Conservation (phyloP, 2,113 vertebrate species). For the Phocoena sinus region DNA sequence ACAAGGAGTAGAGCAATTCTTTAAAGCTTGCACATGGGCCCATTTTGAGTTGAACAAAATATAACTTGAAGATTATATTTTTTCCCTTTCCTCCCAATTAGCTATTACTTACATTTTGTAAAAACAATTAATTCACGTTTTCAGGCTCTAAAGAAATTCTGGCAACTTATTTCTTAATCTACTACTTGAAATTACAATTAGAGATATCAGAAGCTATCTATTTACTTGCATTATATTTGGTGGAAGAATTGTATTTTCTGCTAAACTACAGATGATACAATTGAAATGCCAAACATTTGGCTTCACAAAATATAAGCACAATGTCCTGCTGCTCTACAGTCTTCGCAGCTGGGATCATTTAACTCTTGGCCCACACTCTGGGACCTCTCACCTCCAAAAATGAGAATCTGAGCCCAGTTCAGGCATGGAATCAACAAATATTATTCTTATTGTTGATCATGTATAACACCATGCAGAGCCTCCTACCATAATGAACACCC, state of each 20-base stretch:
- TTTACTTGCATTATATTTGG: background rate
- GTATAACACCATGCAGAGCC: background rate
- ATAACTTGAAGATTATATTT: background rate
- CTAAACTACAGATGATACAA: background rate
- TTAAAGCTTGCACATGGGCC: background rate
- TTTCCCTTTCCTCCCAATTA: background rate
- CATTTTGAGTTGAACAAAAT: background rate
- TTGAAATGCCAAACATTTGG: background rate
- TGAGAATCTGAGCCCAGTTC: too few species aligned
- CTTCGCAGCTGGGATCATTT: background rate
- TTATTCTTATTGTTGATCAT: background rate
- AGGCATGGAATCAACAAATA: background rate
- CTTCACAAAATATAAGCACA: background rate
- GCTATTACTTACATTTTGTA: background rate
- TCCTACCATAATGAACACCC: background rate
- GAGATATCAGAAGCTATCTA: background rate
- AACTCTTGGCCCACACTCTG: background rate
- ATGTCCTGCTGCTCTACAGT: background rate
- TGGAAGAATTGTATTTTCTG: background rate
- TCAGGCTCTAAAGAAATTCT: background rate
- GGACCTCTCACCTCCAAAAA: background rate
- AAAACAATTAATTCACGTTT: background rate
- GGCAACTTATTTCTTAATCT: background rate
- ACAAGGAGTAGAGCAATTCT: background rate
- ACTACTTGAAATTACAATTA: background rate